Evolutionary conservation across 92 coral and sea anemone species (phyloP).

Genomic region (Palythoa caribaeorum): DNA sequence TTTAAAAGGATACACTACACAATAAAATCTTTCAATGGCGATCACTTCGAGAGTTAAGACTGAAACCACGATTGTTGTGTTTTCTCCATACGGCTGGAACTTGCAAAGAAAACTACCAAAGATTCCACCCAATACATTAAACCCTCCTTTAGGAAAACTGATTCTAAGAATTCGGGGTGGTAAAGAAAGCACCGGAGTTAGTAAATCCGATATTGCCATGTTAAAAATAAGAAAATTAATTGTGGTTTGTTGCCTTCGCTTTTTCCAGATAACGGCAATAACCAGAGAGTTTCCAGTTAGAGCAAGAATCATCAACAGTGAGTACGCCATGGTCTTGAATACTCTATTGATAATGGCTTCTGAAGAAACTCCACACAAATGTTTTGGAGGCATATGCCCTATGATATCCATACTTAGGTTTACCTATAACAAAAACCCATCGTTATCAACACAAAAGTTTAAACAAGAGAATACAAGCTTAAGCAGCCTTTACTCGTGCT

Average conservation of each 20-base stretch:
- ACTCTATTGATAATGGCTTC: not conserved
- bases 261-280: constrained; percentile 31
- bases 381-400: too few relatives aligned
- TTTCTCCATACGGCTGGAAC: not conserved
- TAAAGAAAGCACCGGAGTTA: not conserved
- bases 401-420: too few relatives aligned
- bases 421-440: too few relatives aligned
- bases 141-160: not conserved
- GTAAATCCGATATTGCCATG: constrained; percentile 35
- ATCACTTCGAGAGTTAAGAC: not conserved
- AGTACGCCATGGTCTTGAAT: not conserved
- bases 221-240: constrained; percentile 38
- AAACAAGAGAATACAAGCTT: too few relatives aligned
- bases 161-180: not conserved
- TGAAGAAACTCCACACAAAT: not conserved
- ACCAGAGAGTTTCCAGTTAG: constrained; percentile 29
- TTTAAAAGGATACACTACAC: constrained; percentile 13
- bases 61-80: not conserved
- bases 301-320: not conserved
- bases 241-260: constrained; percentile 29
- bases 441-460: too few relatives aligned
- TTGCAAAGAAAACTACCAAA: constrained; percentile 8
- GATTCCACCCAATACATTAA: not conserved
- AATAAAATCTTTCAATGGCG: constrained; percentile 20
- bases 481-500: too few relatives aligned